Evolutionary conservation across 1,140 invertebrate species (phyloP), one percentile per base, ranked within the genome.

Genomic region (Drosophila lini): DNA sequence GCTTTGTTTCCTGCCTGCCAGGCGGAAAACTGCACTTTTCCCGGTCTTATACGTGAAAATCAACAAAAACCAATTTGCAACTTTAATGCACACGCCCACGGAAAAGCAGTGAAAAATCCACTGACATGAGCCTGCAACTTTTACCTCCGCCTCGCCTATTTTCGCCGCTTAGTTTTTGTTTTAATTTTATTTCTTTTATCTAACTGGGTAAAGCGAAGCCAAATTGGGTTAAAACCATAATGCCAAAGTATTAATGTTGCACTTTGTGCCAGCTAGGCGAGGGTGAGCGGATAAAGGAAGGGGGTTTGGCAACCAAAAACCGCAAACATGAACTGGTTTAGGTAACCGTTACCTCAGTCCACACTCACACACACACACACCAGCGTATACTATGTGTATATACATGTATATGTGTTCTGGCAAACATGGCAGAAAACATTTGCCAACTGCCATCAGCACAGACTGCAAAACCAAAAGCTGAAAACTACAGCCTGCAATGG

Each of bases 181-280:
- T 59, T 60, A 32, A 52, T 50, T 42, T 74, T 69, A 19, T 32
- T 67, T 38, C 38, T 25, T 65, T 63, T 50, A 64, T 45, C 74
- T 62, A 77, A 57, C 69, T 55, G 40, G 48, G 69, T 61, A 53
- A 71, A 59, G 56, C 41, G 42, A 74, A 74, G 74, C 80, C 61
- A 81, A 84, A 84, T 84, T 84, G 81, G 80, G 80, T 83, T 83
- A 83, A 83, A 83, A 68, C 80, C 80, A 84, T 84, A 84, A 84
- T 77, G 67, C 80, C 81, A 84, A 80, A 53, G 81, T 77, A 84
- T 80, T 84, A 84, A 84, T 84, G 77, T 74, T 80, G 81, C 80
- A 77, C 62, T 65, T 62, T 55, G 58, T 19, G 42, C 52, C 2
- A 15, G 19, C 19, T 31, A 25, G 38, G 22, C n/a, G 42, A 10